Base-by-base conservation (phyloP, 1,140 invertebrate species). In the Lerema accius region DNA sequence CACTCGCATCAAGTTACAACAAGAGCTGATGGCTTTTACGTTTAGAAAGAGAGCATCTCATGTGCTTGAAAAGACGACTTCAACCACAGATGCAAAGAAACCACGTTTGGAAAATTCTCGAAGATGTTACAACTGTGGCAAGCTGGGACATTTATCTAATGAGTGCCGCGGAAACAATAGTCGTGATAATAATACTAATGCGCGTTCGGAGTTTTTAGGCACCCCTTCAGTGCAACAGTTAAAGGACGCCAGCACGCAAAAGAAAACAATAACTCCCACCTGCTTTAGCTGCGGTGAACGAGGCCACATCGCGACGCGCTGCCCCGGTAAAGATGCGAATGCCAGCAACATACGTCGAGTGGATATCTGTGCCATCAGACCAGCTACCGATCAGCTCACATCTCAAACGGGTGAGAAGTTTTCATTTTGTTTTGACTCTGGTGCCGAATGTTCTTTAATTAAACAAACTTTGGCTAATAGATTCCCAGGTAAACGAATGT, bases 371-470 rank as follows among this genome's bases (percentile, higher is more conserved):
- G 11, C 37, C 19, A 42, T 62, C 48, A 9, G 45, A 28, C 48
- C 48, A 35, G 63, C 46, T 35, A 43, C 16, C 9, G 35, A 17
- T 14, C n/a, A n/a, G 37, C 49, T 60, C n/a, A 15, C 19, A 35
- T 3, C 14, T 40, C 48, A 56, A 55, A 32, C 51, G 45, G 65
- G 65, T 67, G 50, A 67, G 65, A 50, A 50, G 51, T 67, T 58
- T 63, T 58, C 50, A 50, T 67, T 62, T 50, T 62, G 51, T 43
- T 67, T 62, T 35, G 65, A 51, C n/a, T 62, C 59, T 3, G 28
- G 28, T 4, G 28, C 28, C 9, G 28, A 32, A 1, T 37, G 35
- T 11, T 37, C 10, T 11, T 11, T 37, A 11, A 11, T 37, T 37
- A 37, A 37, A 37, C 1, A 37, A 37, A 37, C 4, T 11, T 37